Base-by-base conservation (phyloP, 1,140 invertebrate species). In the Pectinophora gossypiella region DNA sequence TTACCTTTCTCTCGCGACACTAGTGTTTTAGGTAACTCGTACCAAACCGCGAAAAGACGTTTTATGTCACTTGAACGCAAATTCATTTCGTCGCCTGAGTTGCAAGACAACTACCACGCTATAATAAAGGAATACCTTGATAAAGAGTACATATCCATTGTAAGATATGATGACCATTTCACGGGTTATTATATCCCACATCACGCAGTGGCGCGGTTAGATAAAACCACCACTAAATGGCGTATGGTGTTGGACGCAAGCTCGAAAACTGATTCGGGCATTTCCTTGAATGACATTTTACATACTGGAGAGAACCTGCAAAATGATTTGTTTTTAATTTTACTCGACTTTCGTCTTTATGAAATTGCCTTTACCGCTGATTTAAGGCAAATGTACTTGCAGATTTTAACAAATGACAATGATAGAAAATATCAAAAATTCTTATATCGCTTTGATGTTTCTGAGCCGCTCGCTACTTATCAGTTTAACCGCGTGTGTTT, bases 231-330 rank as follows among this genome's bases (percentile, higher is more conserved):
- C 13, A 50, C 56, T 9, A 59, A 60, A 45, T 4, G 54, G 12
- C 45, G 64, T 5, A 35, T 58, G 44, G 64, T 70, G 1, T 56
- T 70, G 23, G 64, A 64, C 36, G 63, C 64, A 19, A 66, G 63
- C 38, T 13, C 35, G 3, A 70, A 61, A 36, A 56, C 54, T 4
- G 32, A n/a, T 10, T 35, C 51, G 12, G 53, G 52, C 9, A 5
- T 55, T 6, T 58, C 61, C 2, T 23, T 70, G 2, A 67, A 70
- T 56, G 64, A 70, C 27, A 35, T 61, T 19, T 32, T 64, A n/a
- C 55, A 64, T 52, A 42, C 27, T 23, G 61, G 64, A 12, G 52
- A 54, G 1, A 68, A 68, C 32, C 15, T 71, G 35, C 68, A 71
- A 43, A 47, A 50, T 13, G 55, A 68, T 49, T 50, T 68, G 46